Percentiles rank a stretch among this genome's conserved stretches.
These are phyloP conservation scores for pig (Sus scrofa) DNA, from an alignment of 2,113 vertebrate genomes.

Conservation along the genomic window DNA sequence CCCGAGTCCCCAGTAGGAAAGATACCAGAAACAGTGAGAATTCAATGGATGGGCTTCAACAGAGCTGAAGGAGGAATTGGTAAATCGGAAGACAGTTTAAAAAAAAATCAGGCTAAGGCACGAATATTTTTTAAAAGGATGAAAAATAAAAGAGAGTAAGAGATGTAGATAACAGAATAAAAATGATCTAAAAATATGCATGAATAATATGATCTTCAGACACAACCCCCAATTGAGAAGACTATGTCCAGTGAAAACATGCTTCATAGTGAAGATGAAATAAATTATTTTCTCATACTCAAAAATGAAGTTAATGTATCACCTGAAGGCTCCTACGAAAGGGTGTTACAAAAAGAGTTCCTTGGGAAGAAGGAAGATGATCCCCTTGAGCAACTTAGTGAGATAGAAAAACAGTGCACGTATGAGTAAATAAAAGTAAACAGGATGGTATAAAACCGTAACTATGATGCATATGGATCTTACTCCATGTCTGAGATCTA, in stretches of 20 bases:
- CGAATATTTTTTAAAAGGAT: not conserved
- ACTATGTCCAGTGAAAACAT: not conserved
- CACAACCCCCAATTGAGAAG: not conserved
- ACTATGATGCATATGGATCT: not conserved
- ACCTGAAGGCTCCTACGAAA: not conserved
- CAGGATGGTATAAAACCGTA: not conserved
- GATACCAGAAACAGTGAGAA: not conserved
- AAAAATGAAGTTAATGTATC: not conserved
- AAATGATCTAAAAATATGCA: not conserved
- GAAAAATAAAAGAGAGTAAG: not conserved
- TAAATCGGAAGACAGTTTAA: not conserved
- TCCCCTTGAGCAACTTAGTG: not conserved
- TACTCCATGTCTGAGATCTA: not conserved
- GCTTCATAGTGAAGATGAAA: not conserved
- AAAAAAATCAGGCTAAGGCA: not conserved
- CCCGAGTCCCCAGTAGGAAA: not conserved
- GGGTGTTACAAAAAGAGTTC: too few relatives aligned
- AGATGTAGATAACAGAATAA: not conserved
- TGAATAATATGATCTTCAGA: not conserved
- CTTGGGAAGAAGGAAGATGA: not conserved
- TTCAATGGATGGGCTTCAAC: not conserved
- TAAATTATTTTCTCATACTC: not conserved
- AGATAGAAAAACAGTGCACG: too few relatives aligned
- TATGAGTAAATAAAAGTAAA: too few relatives aligned
- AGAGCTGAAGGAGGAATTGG: not conserved